Evolutionary conservation across 1,140 invertebrate genomes (phyloP).

Genomic region (Stegodyphus dumicola): DNA sequence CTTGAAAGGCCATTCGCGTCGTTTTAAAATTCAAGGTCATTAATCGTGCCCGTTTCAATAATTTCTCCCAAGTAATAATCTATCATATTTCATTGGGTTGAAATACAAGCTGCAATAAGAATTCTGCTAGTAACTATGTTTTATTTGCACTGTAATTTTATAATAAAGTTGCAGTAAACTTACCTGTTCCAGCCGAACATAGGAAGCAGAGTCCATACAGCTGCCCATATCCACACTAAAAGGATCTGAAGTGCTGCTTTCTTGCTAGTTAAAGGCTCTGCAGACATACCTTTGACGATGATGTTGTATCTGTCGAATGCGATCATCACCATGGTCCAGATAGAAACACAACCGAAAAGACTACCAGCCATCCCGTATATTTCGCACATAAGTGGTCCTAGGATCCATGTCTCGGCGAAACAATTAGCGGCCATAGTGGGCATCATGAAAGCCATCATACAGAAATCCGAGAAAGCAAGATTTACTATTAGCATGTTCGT

Average conservation of each 20-base stretch:
- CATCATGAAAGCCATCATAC: constrained; percentile 85
- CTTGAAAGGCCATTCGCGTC: too few species aligned
- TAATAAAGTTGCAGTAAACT: too few species aligned
- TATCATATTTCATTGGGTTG: too few species aligned
- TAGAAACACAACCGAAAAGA: constrained; percentile 82
- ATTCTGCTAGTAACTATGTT: too few species aligned
- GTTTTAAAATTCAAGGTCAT: too few species aligned
- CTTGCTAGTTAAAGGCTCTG: constrained; percentile 78
- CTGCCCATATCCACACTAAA: constrained; percentile 77
- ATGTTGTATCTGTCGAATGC: constrained; percentile 86
- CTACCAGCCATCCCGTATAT: constrained; percentile 83
- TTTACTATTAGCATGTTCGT: constrained; percentile 88
- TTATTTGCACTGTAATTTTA: too few species aligned
- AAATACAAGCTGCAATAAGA: too few species aligned
- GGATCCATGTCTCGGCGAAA: constrained; percentile 87
- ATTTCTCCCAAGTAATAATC: too few species aligned
- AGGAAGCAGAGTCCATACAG: constrained; percentile 78
- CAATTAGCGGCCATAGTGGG: constrained; percentile 85
- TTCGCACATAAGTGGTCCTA: constrained; percentile 84
- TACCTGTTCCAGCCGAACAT: constrained; percentile 79
- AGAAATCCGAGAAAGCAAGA: constrained; percentile 86
- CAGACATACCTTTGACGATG: constrained; percentile 82
- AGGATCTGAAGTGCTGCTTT: constrained; percentile 77
- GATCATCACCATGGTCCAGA: constrained; percentile 86
- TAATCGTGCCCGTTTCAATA: too few species aligned